A percentile compares a stretch with the other conserved stretches of the same genome.
phyloP scores from a whole-genome alignment of 2,888 invertebrate genomes.

The Tiphia femorata region DNA sequence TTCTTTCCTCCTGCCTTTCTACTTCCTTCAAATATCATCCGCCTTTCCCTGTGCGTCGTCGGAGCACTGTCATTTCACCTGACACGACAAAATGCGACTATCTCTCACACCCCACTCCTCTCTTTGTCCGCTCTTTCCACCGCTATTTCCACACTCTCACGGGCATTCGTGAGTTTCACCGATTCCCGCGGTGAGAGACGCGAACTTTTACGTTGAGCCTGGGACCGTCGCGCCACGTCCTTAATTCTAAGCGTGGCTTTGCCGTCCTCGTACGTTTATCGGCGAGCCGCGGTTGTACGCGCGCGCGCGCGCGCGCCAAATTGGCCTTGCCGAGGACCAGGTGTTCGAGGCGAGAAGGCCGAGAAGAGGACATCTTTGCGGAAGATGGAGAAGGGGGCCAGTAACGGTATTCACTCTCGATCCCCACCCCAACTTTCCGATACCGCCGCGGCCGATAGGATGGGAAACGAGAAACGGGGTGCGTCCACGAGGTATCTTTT shows the following conservation, averaged over 20 bases:
- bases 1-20: too few species aligned
- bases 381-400: conserved; percentile 20
- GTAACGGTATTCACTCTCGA: conserved; percentile 27
- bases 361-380: conserved; percentile 11
- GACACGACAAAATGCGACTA: too few species aligned
- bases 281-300: too few species aligned
- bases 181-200: background rate
- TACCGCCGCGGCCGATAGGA: conserved; percentile 13
- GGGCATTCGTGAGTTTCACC: background rate
- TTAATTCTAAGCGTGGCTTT: too few species aligned
- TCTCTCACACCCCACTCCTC: too few species aligned
- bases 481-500: conserved; percentile 11
- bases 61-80: too few species aligned
- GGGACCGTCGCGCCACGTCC: background rate
- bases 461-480: conserved; percentile 26
- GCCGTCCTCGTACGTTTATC: too few species aligned
- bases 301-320: background rate
- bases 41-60: too few species aligned
- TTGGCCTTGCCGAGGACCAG: conserved; percentile 33
- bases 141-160: too few species aligned
- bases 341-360: conserved; percentile 5
- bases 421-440: conserved; percentile 28
- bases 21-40: too few species aligned
- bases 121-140: too few species aligned
- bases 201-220: background rate